A percentile compares a stretch with the other conserved stretches of the same genome.
Conservation (phyloP, 2,888 invertebrate genomes). For the Mimachlamys varia region DNA sequence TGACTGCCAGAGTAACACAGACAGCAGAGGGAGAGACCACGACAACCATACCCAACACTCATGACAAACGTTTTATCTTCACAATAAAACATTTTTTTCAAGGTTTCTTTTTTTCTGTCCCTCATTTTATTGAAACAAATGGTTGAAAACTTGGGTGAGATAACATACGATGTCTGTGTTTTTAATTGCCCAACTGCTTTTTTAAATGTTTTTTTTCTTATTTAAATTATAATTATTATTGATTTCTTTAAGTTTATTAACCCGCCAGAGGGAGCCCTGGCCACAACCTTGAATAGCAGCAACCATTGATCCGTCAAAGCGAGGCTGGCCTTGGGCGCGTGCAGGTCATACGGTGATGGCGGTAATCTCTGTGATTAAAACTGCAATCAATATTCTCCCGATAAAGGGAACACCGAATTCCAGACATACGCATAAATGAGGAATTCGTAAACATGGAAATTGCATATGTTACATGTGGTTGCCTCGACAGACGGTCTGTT, state of each 20-base stretch:
- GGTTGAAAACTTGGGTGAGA: neutral
- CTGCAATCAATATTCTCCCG: conserved; percentile 31
- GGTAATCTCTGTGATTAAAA: conserved; percentile 22
- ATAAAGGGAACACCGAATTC: conserved; percentile 14
- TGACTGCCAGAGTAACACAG: neutral
- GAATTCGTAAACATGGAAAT: conserved; percentile 22
- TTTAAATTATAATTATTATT: neutral
- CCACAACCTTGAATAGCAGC: conserved; percentile 6
- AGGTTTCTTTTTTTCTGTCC: neutral
- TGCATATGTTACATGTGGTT: conserved; percentile 2
- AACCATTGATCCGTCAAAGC: conserved; percentile 1
- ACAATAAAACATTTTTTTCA: neutral
- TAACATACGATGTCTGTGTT: neutral
- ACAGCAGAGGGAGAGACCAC: neutral
- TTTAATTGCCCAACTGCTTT: neutral
- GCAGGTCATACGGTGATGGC: conserved; percentile 14
- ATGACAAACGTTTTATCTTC: neutral
- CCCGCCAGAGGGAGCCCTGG: neutral
- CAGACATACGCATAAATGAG: neutral
- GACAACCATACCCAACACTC: neutral
- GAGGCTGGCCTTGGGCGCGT: conserved; percentile 31
- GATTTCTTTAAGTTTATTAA: neutral
- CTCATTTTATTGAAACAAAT: neutral
- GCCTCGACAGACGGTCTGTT: neutral
- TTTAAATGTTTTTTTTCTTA: neutral